A percentile compares a stretch with the other conserved stretches of the same genome.
phyloP scores from a whole-genome alignment of 2,888 invertebrate species.

The Stenichneumon culpator region DNA sequence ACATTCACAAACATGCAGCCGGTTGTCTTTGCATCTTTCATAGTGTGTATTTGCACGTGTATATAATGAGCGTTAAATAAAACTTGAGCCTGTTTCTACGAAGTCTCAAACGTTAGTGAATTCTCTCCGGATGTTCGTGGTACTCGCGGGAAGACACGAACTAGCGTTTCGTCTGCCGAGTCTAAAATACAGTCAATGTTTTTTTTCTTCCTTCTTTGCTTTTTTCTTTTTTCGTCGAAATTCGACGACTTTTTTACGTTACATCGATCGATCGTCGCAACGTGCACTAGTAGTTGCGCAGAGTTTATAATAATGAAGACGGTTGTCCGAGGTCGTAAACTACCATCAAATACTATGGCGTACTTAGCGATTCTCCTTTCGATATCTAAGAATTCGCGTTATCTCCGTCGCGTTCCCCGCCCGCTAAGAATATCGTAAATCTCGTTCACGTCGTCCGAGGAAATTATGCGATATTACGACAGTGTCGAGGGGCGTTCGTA shows the following conservation, averaged over 20 bases:
- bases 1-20: slow-evolving; percentile 77
- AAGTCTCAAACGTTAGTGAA: slow-evolving; percentile 37
- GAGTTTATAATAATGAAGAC: slow-evolving; percentile 54
- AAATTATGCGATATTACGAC: neutral
- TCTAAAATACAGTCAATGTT: slow-evolving; percentile 44
- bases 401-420: neutral
- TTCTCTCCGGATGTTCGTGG: neutral
- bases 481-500: neutral
- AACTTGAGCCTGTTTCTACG: slow-evolving; percentile 69
- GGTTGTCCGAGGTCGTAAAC: slow-evolving; percentile 44
- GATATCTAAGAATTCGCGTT: slow-evolving; percentile 44
- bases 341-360: slow-evolving; percentile 53
- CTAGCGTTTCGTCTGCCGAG: neutral
- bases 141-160: neutral
- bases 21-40: slow-evolving; percentile 74
- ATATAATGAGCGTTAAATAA: slow-evolving; percentile 76
- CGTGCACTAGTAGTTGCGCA: slow-evolving; percentile 22
- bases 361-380: slow-evolving; percentile 42
- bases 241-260: slow-evolving; percentile 8
- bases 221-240: slow-evolving; percentile 9
- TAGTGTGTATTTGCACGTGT: slow-evolving; percentile 73
- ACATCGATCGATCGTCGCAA: slow-evolving; percentile 45
- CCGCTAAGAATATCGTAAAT: slow-evolving; percentile 25
- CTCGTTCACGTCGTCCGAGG: neutral
- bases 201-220: slow-evolving; percentile 3